These are phyloP conservation scores for Parazoanthus darwini DNA, from an alignment of 92 coral and sea anemone species.

Conservation along the genomic window DNA sequence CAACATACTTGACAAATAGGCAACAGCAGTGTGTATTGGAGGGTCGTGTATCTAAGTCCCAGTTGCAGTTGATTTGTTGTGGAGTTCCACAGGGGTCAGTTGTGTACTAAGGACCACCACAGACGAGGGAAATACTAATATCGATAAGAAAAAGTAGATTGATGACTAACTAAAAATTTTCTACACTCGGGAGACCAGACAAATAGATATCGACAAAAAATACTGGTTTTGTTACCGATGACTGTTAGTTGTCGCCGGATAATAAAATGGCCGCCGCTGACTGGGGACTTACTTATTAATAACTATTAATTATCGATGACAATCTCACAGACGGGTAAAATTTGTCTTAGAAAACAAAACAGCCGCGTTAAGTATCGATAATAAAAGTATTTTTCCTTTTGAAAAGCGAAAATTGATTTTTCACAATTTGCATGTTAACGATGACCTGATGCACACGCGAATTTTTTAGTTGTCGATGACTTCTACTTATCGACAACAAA, in stretches of 20 bases:
- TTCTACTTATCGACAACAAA: neutral
- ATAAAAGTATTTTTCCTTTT: neutral
- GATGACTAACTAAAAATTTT: no score
- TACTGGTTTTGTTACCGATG: no score
- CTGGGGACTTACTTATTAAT: no score
- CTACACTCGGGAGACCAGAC: no score
- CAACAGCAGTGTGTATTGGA: neutral
- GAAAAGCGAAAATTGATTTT: neutral
- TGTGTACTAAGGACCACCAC: neutral
- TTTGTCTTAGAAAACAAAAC: neutral
- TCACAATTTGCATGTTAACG: neutral
- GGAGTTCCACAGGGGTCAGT: neutral
- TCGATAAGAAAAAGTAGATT: no score
- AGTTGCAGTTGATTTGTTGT: neutral
- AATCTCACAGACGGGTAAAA: neutral
- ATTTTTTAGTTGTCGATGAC: neutral
- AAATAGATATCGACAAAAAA: no score
- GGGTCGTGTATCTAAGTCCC: neutral
- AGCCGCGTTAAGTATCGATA: neutral
- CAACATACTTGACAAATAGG: conserved; percentile 16
- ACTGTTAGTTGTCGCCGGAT: no score
- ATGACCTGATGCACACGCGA: neutral
- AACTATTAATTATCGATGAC: neutral
- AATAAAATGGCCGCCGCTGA: no score
- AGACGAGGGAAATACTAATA: no score